Evolutionary conservation across 1,140 invertebrate species (phyloP), one percentile per base, ranked within the genome.

Genomic region (Panulirus ornatus): DNA sequence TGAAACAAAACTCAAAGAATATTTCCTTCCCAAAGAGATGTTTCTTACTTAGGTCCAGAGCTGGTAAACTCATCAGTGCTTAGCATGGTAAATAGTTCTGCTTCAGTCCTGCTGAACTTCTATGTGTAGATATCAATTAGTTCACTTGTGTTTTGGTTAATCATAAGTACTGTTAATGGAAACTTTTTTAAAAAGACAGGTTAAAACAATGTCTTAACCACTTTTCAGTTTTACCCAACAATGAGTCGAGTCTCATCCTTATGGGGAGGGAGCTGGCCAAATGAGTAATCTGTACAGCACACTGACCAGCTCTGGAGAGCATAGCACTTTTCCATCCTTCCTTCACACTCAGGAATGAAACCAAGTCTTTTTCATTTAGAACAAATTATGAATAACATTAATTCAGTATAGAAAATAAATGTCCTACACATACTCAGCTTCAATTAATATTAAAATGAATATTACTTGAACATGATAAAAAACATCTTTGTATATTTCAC

Each of bases 71-170:
- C 27, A 73, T 88, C 63, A 71, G 76, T 88, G 76, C 79, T 83
- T 63, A 89, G 78, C 54, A 70, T 58, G 88, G 88, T 89, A 89
- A 89, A 84, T 83, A 89, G 75, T 76, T 82, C 76, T 89, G 78
- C 75, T 40, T 58, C 47, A 73, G 63, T 79, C 78, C 44, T 66
- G 63, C 38, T 30, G 40, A 27, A 78, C 22, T 19, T n/a, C 66
- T 84, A 73, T n/a, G 51, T 71, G 27, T 44, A 54, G 22, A 54
- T 38, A 79, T 79, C 38, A 81, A 58, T 54, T 66, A 66, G 58
- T 47, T 54, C 6, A 22, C 42, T 58, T 58, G 36, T 58, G 9
- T 54, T 19, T 42, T 34, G 54, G 78, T 81, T 81, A 81, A 81
- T 58, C 34, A 14, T 58, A 81, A 81, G 44, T 51, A 9, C 19